Evolutionary conservation across 2,888 invertebrate genomes (phyloP).

Genomic region (Oscheius sp.): DNA sequence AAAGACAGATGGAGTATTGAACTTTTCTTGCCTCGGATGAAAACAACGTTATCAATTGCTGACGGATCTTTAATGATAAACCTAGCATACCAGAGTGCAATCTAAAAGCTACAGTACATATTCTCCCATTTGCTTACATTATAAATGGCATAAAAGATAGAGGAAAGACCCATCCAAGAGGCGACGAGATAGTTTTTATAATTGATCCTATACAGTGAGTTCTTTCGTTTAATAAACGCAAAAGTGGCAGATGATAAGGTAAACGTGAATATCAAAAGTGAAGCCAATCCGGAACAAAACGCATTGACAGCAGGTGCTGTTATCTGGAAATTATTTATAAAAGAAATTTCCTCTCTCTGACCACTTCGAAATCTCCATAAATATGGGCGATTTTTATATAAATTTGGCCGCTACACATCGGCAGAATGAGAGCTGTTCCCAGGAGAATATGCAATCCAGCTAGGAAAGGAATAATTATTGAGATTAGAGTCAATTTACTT

Average conservation of each 20-base stretch:
- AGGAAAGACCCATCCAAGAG: slow-evolving; percentile 1
- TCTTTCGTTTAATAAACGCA: not conserved
- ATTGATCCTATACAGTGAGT: not conserved
- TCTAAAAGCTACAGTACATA: not conserved
- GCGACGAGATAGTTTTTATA: slow-evolving; percentile 1
- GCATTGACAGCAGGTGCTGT: slow-evolving; percentile 12
- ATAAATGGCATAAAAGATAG: slow-evolving; percentile 1
- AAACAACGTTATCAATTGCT: not conserved
- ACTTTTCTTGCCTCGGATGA: not conserved
- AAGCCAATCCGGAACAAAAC: not conserved
- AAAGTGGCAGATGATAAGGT: not conserved
- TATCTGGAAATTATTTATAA: not conserved
- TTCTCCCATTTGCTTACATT: not conserved
- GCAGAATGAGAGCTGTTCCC: not conserved
- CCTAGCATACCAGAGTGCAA: slow-evolving; percentile 9
- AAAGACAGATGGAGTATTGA: not conserved
- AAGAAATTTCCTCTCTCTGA: not conserved
- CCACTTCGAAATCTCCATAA: not conserved
- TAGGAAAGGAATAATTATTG: not conserved
- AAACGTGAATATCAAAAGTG: not conserved
- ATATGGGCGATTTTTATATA: slow-evolving; percentile 2
- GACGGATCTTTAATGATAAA: not conserved
- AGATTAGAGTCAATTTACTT: not conserved
- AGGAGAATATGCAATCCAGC: slow-evolving; percentile 9
- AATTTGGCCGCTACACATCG: not conserved